phyloP scores from a whole-genome alignment of 2,888 invertebrate genomes.

The Mechanitis mazaeus region DNA sequence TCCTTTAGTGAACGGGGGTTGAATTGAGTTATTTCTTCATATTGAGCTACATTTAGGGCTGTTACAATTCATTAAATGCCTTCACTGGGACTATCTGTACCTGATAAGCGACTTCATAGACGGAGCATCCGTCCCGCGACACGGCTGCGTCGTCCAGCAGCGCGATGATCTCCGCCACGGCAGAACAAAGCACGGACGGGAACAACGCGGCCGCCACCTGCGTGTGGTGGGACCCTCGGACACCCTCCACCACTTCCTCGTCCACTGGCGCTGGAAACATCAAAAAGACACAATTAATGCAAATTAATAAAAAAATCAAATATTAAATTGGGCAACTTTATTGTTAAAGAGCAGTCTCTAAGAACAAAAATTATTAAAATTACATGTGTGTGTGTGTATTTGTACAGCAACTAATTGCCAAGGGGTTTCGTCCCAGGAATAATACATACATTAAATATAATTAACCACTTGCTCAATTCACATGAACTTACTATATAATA shows the following conservation, averaged over 20 bases:
- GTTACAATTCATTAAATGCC: not conserved
- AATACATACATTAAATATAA: no score
- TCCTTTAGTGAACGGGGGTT: no score
- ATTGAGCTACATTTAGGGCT: not conserved
- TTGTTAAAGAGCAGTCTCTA: no score
- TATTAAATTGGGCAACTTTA: no score
- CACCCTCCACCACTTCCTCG: conserved; percentile 81
- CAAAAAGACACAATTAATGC: not conserved
- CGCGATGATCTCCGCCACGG: conserved; percentile 95
- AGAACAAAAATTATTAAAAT: no score
- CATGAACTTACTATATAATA: no score
- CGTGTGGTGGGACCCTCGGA: conserved; percentile 86
- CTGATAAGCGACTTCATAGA: conserved; percentile 97
- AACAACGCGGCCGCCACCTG: conserved; percentile 96
- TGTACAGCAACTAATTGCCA: no score
- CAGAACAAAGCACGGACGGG: conserved; percentile 96
- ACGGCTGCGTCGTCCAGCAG: conserved; percentile 97
- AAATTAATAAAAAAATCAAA: no score
- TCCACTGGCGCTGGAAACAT: conserved; percentile 60
- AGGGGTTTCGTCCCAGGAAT: no score
- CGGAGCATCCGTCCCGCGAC: conserved; percentile 94
- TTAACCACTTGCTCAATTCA: no score
- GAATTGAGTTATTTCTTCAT: not conserved
- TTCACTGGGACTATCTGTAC: no score
- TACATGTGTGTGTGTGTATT: no score